Evolutionary conservation across 2,888 invertebrate genomes (phyloP).

Genomic region (Tetrapedia diversipes): DNA sequence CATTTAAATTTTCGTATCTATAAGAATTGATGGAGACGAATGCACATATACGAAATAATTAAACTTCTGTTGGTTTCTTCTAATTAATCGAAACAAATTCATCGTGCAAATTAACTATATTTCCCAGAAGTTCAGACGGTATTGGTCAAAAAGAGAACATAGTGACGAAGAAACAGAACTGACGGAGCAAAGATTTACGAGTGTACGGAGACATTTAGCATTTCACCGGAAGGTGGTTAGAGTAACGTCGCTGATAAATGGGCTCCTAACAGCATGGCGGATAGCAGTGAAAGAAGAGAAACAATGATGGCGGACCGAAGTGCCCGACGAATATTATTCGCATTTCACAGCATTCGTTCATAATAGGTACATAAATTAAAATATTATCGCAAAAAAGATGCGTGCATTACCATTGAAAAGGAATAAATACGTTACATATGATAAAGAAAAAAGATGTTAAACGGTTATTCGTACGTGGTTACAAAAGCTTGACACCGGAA

Average conservation of each 20-base stretch:
- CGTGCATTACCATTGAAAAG: too few species aligned
- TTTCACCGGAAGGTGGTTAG: conserved; percentile 77
- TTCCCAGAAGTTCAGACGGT: conserved; percentile 59
- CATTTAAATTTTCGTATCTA: not conserved
- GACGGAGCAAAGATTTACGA: conserved; percentile 77
- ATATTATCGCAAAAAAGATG: not conserved
- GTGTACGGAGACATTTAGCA: conserved; percentile 78
- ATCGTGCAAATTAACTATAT: conserved; percentile 14
- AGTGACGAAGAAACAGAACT: conserved; percentile 62
- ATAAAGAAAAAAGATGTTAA: not conserved
- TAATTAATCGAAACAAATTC: conserved; percentile 20
- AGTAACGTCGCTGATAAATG: conserved; percentile 77
- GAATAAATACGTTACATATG: too few species aligned
- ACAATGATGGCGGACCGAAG: conserved; percentile 63
- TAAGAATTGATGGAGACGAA: not conserved
- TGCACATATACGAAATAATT: not conserved
- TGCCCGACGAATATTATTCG: conserved; percentile 41
- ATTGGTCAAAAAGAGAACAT: conserved; percentile 52
- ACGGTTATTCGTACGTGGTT: not conserved
- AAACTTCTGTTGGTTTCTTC: not conserved
- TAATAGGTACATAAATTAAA: not conserved
- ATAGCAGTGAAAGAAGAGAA: conserved; percentile 60
- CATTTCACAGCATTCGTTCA: not conserved
- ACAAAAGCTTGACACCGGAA: conserved; percentile 10
- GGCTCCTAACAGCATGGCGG: conserved; percentile 77